Percentiles rank a stretch among this genome's conserved stretches.
These are phyloP conservation scores for Rhombomys opimus DNA, from an alignment of 2,113 vertebrate genomes.

Conservation along the genomic window DNA sequence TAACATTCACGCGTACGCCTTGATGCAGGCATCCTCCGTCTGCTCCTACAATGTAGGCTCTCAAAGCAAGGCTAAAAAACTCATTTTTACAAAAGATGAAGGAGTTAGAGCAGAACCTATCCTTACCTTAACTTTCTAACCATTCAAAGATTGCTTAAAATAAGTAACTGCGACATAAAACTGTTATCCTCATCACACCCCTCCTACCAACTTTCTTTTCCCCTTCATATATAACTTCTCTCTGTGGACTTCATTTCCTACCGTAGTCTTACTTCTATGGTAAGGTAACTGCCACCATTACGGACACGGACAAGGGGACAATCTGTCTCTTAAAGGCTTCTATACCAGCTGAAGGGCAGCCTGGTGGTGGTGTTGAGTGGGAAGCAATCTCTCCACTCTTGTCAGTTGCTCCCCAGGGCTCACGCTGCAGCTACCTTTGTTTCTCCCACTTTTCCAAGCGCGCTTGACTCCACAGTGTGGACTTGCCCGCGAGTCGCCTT, in stretches of 20 bases:
- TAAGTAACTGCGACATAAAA: neutral
- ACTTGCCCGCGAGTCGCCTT: neutral
- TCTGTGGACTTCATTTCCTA: constrained; percentile 8
- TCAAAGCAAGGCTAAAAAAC: neutral
- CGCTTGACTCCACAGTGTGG: neutral
- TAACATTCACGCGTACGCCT: neutral
- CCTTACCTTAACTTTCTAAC: neutral
- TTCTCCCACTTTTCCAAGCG: neutral
- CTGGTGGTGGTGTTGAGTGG: neutral
- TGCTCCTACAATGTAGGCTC: neutral
- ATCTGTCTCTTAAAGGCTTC: neutral
- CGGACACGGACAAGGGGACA: neutral
- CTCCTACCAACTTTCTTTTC: neutral
- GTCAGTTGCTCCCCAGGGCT: neutral
- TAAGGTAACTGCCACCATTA: neutral
- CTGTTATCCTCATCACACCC: neutral
- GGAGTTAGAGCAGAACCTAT: neutral
- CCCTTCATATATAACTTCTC: neutral
- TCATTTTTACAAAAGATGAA: neutral
- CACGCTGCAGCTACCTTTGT: neutral
- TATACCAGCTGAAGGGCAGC: neutral
- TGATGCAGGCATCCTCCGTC: neutral
- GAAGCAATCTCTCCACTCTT: neutral
- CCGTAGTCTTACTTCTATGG: neutral
- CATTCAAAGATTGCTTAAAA: neutral